Evolutionary conservation across 2,113 vertebrate genomes (phyloP), one percentile per base, ranked within the genome.

Genomic region (Brachyistius frenatus): DNA sequence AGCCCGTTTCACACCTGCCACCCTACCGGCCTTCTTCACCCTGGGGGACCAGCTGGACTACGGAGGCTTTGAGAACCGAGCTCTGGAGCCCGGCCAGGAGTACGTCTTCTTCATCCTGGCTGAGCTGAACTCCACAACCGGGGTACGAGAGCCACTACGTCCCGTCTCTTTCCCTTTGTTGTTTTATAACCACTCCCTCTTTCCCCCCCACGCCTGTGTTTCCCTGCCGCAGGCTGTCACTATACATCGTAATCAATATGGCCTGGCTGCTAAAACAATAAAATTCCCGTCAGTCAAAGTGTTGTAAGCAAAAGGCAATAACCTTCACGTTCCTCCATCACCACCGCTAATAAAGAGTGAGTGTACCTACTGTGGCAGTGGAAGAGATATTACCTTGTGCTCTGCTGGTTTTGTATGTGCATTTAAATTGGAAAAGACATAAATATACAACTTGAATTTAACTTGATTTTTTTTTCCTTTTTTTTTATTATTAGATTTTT

Each of bases 81-180:
- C 96, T 41, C 89, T 99, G 53, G 98, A 99, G 85, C 91, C 97
- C 0, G 97, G 97, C 35, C 97, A 98, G 93, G 96, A 95, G 85
- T 99, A 99, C 0, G 96, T 99, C 33, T 94, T 99, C 90, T 99
- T 99, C 66, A 95, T 99, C 90, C 94, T 99, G 66, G 98, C 97
- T 0, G 96, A 96, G 88, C 95, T 99, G 31, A 97, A 97, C 88
- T 95, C 95, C 5, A 95, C 94, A 0, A 97, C 97, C 46, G 96
- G 96, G 0, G 98, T 99, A 75, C 91, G 93, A 89, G 52, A 68
- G 35, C 32, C 16, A 15, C 49, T 16, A 8, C 35, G 75, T 81
- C 80, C 66, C 52, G 49, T 83, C 44, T 47, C 35, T 62, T 70
- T 39, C 53, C 56, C 30, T 3, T 33, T 39, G 1, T 8, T 49